Percentiles rank a stretch among this genome's conserved stretches.
Evolutionary conservation across 2,888 invertebrate species (phyloP).

Genomic region (Gasteruption jaculator): DNA sequence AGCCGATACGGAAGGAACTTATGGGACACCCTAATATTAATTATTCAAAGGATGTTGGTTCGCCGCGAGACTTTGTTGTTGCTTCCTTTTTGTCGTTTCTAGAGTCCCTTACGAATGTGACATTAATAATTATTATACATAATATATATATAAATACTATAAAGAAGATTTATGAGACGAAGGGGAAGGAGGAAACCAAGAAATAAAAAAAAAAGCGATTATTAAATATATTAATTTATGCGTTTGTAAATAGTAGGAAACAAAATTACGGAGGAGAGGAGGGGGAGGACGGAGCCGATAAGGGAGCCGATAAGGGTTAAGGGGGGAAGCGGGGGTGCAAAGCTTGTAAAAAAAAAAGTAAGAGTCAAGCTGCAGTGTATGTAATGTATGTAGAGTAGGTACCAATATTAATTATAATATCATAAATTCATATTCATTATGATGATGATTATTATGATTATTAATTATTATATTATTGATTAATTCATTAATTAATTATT

Average conservation of each 20-base stretch:
- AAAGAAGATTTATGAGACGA: slow-evolving; percentile 6
- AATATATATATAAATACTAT: slow-evolving; percentile 29
- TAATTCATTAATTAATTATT: too few species aligned
- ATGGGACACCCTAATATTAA: too few species aligned
- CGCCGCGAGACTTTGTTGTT: too few species aligned
- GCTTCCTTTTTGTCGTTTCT: too few species aligned
- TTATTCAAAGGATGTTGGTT: too few species aligned
- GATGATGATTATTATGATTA: too few species aligned
- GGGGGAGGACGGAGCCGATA: slow-evolving; percentile 24
- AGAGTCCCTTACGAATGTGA: too few species aligned
- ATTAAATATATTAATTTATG: slow-evolving; percentile 49
- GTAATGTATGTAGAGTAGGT: slow-evolving; percentile 52
- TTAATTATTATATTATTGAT: too few species aligned
- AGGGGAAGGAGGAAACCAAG: background rate
- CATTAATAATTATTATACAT: background rate
- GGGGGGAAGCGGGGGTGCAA: too few species aligned
- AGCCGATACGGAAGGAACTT: too few species aligned
- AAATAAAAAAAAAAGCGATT: too few species aligned
- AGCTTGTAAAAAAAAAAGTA: too few species aligned
- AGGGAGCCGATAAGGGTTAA: slow-evolving; percentile 31
- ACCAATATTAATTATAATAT: slow-evolving; percentile 40
- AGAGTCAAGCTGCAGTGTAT: slow-evolving; percentile 47
- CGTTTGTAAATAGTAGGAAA: slow-evolving; percentile 52
- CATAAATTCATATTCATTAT: slow-evolving; percentile 38
- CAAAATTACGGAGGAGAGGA: slow-evolving; percentile 17